Percentiles rank a stretch among this genome's conserved stretches.
phyloP scores from a whole-genome alignment of 2,888 invertebrate genomes.

The Ethmia dodecea region DNA sequence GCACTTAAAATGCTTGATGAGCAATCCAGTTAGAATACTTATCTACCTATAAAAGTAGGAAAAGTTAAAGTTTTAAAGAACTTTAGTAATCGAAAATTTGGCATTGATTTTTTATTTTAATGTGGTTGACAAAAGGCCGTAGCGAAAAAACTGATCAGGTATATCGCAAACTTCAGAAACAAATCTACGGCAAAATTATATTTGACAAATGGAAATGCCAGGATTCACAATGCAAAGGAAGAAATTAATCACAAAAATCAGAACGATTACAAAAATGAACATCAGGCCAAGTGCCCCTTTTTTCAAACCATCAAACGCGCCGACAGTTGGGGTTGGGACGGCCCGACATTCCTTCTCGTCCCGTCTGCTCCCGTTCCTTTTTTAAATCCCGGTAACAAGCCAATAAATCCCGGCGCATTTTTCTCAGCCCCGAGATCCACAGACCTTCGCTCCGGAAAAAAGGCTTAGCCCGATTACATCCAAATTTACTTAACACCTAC shows the following conservation, averaged over 20 bases:
- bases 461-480: conserved; percentile 73
- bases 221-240: conserved; percentile 13
- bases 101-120: neutral
- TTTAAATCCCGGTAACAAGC: conserved; percentile 76
- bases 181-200: too few species aligned
- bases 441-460: conserved; percentile 48
- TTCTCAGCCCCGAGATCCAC: conserved; percentile 40
- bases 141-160: too few species aligned
- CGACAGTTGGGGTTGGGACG: conserved; percentile 33
- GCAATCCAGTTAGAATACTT: conserved; percentile 59
- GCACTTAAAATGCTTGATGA: conserved; percentile 67
- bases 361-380: conserved; percentile 38
- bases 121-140: too few species aligned
- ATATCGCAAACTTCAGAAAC: too few species aligned
- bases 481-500: conserved; percentile 78
- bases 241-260: conserved; percentile 37
- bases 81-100: neutral
- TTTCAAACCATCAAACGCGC: conserved; percentile 52
- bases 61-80: conserved; percentile 4
- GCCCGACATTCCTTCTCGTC: conserved; percentile 59
- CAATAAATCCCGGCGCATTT: conserved; percentile 64
- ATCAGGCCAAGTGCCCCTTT: conserved; percentile 44
- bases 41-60: too few species aligned
- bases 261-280: conserved; percentile 62
- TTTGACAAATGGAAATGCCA: conserved; percentile 8